These are phyloP conservation scores for Gyrodactylus bullatarudis DNA, from an alignment of 1,140 invertebrate genomes.

Conservation along the genomic window DNA sequence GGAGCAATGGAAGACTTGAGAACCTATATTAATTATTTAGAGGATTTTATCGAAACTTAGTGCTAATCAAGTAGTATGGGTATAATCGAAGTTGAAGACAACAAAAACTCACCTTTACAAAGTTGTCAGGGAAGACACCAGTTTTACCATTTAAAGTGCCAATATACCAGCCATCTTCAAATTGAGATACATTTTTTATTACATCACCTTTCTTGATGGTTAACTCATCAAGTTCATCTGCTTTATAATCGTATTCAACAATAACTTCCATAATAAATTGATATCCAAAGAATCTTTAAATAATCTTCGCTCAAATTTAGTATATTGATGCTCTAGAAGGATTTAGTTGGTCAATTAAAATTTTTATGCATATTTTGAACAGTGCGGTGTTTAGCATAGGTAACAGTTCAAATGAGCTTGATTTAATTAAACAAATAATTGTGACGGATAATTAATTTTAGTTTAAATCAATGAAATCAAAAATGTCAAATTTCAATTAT, in stretches of 20 bases:
- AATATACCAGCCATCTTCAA: conserved; percentile 23
- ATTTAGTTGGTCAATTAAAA: not conserved
- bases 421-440: too few species aligned
- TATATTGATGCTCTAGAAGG: not conserved
- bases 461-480: too few species aligned
- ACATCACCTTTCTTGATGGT: conserved; percentile 53
- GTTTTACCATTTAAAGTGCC: conserved; percentile 20
- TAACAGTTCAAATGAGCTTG: not conserved
- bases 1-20: too few species aligned
- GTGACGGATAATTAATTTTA: too few species aligned
- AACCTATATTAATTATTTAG: too few species aligned
- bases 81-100: not conserved
- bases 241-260: conserved; percentile 19
- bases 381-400: not conserved
- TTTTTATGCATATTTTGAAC: not conserved
- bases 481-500: too few species aligned
- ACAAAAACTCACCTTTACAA: conserved; percentile 18
- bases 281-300: not conserved
- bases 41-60: too few species aligned
- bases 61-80: too few species aligned
- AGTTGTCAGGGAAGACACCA: conserved; percentile 24
- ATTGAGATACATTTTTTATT: conserved; percentile 39
- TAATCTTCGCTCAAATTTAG: not conserved
- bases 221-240: conserved; percentile 35
- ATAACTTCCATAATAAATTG: conserved; percentile 12